Conservation (phyloP, 2,888 invertebrate genomes). For the Pheosia gnoma region DNA sequence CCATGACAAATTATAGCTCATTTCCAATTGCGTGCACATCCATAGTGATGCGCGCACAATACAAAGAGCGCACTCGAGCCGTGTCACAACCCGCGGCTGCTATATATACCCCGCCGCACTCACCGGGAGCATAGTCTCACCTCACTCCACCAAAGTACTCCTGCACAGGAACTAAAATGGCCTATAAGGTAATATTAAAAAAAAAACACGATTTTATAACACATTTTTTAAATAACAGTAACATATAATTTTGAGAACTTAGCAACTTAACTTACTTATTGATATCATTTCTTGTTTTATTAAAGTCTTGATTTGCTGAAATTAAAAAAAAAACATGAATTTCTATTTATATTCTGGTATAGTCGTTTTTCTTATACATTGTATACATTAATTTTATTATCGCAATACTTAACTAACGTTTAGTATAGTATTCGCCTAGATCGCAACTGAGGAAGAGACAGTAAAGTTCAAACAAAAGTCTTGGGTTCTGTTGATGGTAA, state of each 20-base stretch:
- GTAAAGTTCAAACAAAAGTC: too few species aligned
- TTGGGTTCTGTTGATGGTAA: too few species aligned
- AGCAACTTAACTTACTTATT: background rate
- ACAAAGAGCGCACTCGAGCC: slow-evolving; percentile 73
- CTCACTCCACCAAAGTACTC: slow-evolving; percentile 63
- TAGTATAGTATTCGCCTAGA: too few species aligned
- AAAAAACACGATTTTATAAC: background rate
- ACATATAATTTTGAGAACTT: background rate
- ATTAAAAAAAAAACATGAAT: too few species aligned
- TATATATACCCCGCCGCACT: slow-evolving; percentile 70
- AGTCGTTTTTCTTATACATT: too few species aligned
- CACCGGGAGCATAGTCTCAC: slow-evolving; percentile 71
- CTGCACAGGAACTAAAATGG: slow-evolving; percentile 68
- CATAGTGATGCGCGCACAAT: slow-evolving; percentile 71
- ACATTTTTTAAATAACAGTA: background rate
- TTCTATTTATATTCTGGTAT: too few species aligned
- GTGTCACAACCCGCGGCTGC: slow-evolving; percentile 66
- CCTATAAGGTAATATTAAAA: slow-evolving; percentile 67
- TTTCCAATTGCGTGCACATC: slow-evolving; percentile 79
- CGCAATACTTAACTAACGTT: too few species aligned
- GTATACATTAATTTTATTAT: too few species aligned
- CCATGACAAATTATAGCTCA: slow-evolving; percentile 78
- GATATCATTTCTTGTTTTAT: background rate
- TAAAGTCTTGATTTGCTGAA: too few species aligned
- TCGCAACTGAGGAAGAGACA: too few species aligned